Base-by-base conservation (phyloP, 2,797 vertebrate genomes). In the Remorina albescens region DNA sequence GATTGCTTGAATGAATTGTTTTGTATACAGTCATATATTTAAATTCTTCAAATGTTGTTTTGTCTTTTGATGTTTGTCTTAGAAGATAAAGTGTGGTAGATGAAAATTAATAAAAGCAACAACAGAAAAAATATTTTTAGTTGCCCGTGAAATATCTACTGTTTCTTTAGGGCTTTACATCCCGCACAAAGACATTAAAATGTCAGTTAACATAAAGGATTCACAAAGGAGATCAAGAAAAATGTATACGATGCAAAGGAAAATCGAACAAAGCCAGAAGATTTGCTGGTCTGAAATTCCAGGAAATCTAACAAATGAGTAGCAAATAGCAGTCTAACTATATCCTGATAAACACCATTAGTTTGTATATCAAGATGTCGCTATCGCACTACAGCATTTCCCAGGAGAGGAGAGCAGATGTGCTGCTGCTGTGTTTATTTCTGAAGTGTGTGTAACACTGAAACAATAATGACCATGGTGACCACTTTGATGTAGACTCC, bases 391-490 rank as follows among this genome's bases (percentile, higher is more conserved):
- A 34, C 12, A 3, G 28, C 13, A 26, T 71, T 69, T 39, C 44
- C 2, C 44, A 57, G 6, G 39, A 63, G 30, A 39, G 58, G 0
- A 47, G 41, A 70, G 57, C 18, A 59, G 71, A 50, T 67, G 32
- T 42, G n/a, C 39, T 18, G 5, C 32, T 41, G 41, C 59, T 32
- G 23, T 68, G 60, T 66, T 82, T 73, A 49, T 69, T 67, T 30
- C 42, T 49, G 16, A 66, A 74, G 68, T 65, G 39, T 64, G 28
- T 66, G 34, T 25, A 59, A 53, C 34, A 42, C 10, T 62, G n/a
- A 81, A 63, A 60, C 59, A 76, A 56, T 66, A 12, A 80, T 72
- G 71, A 85, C 81, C 85, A 87, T 82, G 72, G 65, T 54, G 72
- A 74, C 68, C 49, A 53, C 59, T 67, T 71, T 77, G 34, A 63